Base-by-base conservation (phyloP, 2,888 invertebrate genomes). In the Athetis lepigone region DNA sequence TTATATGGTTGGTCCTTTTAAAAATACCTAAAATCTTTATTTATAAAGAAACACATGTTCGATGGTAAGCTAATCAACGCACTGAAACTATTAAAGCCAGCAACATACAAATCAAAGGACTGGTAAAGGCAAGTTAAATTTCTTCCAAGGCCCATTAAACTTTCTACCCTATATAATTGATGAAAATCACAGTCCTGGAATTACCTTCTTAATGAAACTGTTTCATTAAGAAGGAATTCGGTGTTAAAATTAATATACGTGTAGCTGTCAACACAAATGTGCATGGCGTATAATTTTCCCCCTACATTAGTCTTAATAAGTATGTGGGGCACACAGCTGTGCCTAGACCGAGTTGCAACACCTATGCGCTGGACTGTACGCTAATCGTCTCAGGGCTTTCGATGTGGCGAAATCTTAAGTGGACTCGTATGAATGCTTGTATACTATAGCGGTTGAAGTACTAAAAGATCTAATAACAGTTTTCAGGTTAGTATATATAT, bases 291-390 rank as follows among this genome's bases (percentile, higher is more conserved):
- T 51, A 56, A 29, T 39, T 39, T 71, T 54, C 16, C 47, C 39
- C 51, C 19, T 49, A 25, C 47, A 60, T 67, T 49, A 49, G 47
- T 43, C 47, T 43, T 40, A 49, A 61, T 60, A 52, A 55, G 40
- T 33, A 70, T 50, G 74, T 74, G 39, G 70, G 36, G 39, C 69
- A 55, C 69, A 55, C 70, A 68, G 70, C 54, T 74, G 61, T 61
- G 45, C 13, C 52, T 73, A 73, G 65, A 70, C 4, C 67, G 11
- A 25, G 52, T 70, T 59, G 39, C 36, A 9, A 74, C 46, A 23
- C 45, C 29, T 18, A 73, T 70, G 42, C 25, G 11, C 52, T 37
- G 60, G 52, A 60, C 60, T 70, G 54, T 61, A 61, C 54, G 56
- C 62, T 75, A 47, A 70, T 62, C 40, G 25, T 69, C 62, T 36